Evolutionary conservation across 2,888 invertebrate species (phyloP).

Genomic region (Epistrophella euchroma): DNA sequence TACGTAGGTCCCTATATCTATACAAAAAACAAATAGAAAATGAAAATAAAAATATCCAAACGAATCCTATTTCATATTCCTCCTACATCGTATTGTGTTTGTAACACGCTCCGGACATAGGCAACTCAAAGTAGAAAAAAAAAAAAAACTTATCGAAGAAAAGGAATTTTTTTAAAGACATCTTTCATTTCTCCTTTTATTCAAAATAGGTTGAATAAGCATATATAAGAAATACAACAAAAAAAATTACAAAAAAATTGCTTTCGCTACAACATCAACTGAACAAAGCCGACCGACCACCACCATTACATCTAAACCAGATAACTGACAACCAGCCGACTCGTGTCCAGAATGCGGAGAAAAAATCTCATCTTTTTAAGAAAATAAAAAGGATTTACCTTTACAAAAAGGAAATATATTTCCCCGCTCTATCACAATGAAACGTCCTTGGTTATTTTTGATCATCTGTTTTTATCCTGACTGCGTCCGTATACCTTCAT

Average conservation of each 20-base stretch:
- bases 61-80: conserved; percentile 66
- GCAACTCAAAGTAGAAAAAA: conserved; percentile 11
- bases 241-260: conserved; percentile 25
- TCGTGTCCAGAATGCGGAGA: conserved; percentile 46
- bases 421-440: conserved; percentile 16
- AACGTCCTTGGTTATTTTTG: conserved; percentile 28
- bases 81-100: conserved; percentile 63
- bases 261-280: conserved; percentile 29
- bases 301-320: conserved; percentile 5
- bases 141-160: conserved; percentile 23
- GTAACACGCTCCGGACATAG: conserved; percentile 28
- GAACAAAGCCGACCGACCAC: conserved; percentile 38
- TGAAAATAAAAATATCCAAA: conserved; percentile 46
- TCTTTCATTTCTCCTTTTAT: conserved; percentile 68
- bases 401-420: conserved; percentile 49
- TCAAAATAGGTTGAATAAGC: conserved; percentile 62
- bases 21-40: conserved; percentile 14
- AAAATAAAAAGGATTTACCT: conserved; percentile 69
- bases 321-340: conserved; percentile 50
- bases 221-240: conserved; percentile 13
- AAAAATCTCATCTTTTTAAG: conserved; percentile 47
- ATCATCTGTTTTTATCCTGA: conserved; percentile 48
- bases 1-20: neutral
- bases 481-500: conserved; percentile 59
- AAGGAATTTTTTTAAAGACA: conserved; percentile 55